These are phyloP conservation scores for Euthynnus affinis DNA, from an alignment of 2,797 vertebrate genomes.

Conservation along the genomic window DNA sequence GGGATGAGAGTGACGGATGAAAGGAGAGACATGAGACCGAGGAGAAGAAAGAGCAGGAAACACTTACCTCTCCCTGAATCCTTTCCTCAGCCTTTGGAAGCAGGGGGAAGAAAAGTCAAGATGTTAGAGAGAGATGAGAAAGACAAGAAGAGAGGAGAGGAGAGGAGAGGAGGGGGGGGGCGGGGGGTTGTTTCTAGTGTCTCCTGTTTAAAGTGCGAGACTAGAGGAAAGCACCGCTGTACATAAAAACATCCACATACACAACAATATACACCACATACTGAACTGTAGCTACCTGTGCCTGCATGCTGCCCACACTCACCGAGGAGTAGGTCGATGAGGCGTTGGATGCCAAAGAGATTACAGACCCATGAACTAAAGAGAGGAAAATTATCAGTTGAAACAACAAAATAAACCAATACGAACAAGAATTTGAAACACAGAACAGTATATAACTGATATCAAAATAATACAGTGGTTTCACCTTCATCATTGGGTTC, in stretches of 20 bases:
- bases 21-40: slow-evolving; percentile 32
- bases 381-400: slow-evolving; percentile 35
- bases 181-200: slow-evolving; percentile 22
- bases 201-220: slow-evolving; percentile 34
- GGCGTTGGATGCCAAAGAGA: slow-evolving; percentile 96
- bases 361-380: slow-evolving; percentile 95
- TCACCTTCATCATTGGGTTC: slow-evolving; percentile 92
- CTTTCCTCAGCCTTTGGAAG: slow-evolving; percentile 82
- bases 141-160: background rate
- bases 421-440: background rate
- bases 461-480: slow-evolving; percentile 25
- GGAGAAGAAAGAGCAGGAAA: slow-evolving; percentile 45
- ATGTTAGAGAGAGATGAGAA: slow-evolving; percentile 56
- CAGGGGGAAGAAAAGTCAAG: slow-evolving; percentile 66
- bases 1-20: slow-evolving; percentile 51
- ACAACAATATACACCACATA: slow-evolving; percentile 24
- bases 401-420: slow-evolving; percentile 58
- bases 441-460: background rate
- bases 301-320: slow-evolving; percentile 83
- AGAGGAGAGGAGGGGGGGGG: slow-evolving; percentile 22
- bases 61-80: slow-evolving; percentile 83
- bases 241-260: slow-evolving; percentile 30
- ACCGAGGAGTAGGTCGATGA: slow-evolving; percentile 97
- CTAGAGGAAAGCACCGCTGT: slow-evolving; percentile 29
- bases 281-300: slow-evolving; percentile 70